Evolutionary conservation across 1,140 invertebrate genomes (phyloP), one percentile per base, ranked within the genome.

Genomic region (Homarus americanus): DNA sequence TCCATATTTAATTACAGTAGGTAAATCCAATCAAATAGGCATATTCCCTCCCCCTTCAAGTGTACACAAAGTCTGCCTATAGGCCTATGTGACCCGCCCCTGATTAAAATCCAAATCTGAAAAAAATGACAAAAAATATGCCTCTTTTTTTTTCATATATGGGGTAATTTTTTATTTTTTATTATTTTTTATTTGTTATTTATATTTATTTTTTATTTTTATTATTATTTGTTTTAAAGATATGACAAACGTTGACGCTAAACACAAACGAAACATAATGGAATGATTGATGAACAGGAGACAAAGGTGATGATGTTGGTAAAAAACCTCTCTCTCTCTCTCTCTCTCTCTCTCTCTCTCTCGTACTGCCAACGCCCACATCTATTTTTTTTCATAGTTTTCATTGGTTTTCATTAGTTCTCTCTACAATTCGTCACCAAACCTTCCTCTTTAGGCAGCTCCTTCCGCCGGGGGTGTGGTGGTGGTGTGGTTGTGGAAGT

Each of bases 1-100:
- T 90, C 87, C 87, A 90, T 90, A 84, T 84, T 90, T 90, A 90
- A 90, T 90, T 90, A 90, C 87, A 83, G 41, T 90, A 83, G 87
- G 87, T 84, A 90, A 90, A 90, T 90, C 87, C 87, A 90, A 90
- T 90, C 87, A 90, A 83, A 90, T 40, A 90, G 87, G 87, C 87
- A 76, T 90, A 90, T 76, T 76, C 79, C 86, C 72, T 41, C 58
- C 87, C 78, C 72, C 78, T 66, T 58, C 87, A 44, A 75, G 72
- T 83, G 72, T 76, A 76, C 69, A 76, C 87, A 83, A 34, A n/a
- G 28, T 17, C 28, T 38, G 44, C 36, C 41, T 40, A 41, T 83
- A 82, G 80, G 80, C 87, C 87, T 83, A 78, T 53, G 36, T 4
- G 20, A 40, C n/a, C 69, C 36, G 24, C 32, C 69, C 58, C 32